These are phyloP conservation scores for Flexamia atlantica DNA, from an alignment of 2,888 invertebrate genomes.

Conservation along the genomic window DNA sequence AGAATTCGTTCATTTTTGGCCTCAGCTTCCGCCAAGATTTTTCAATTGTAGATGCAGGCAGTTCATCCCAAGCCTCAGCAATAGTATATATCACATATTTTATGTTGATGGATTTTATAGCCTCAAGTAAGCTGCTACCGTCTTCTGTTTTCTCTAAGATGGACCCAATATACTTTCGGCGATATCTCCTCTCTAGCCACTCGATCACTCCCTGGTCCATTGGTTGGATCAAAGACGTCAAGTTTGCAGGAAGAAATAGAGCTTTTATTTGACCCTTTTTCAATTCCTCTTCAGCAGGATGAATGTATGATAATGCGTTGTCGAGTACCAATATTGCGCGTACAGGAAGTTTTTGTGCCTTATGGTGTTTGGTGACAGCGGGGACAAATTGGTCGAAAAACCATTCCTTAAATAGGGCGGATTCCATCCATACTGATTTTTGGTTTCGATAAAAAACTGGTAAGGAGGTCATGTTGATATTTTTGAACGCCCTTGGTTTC, in stretches of 20 bases:
- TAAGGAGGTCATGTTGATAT: slow-evolving; percentile 59
- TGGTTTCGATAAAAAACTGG: slow-evolving; percentile 62
- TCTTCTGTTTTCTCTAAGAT: slow-evolving; percentile 48
- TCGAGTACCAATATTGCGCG: slow-evolving; percentile 65
- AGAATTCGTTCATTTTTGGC: slow-evolving; percentile 54
- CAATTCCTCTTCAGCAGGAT: slow-evolving; percentile 59
- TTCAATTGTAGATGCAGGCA: slow-evolving; percentile 51
- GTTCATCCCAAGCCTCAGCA: slow-evolving; percentile 61
- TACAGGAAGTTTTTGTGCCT: slow-evolving; percentile 64
- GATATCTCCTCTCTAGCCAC: slow-evolving; percentile 68
- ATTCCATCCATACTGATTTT: slow-evolving; percentile 65
- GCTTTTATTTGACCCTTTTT: slow-evolving; percentile 44
- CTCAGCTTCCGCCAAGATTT: slow-evolving; percentile 59
- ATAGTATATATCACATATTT: slow-evolving; percentile 47
- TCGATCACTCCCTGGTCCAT: slow-evolving; percentile 64
- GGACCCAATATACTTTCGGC: slow-evolving; percentile 64
- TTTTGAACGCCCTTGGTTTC: slow-evolving; percentile 63
- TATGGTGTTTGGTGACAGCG: slow-evolving; percentile 63
- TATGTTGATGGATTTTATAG: slow-evolving; percentile 60
- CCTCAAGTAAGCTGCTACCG: slow-evolving; percentile 40
- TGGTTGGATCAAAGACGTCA: slow-evolving; percentile 68
- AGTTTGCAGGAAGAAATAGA: slow-evolving; percentile 67
- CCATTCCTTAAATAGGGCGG: slow-evolving; percentile 63
- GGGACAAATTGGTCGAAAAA: slow-evolving; percentile 66
- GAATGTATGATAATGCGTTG: slow-evolving; percentile 65